Conservation (phyloP, 2,797 vertebrate species). For the Characodon lateralis region DNA sequence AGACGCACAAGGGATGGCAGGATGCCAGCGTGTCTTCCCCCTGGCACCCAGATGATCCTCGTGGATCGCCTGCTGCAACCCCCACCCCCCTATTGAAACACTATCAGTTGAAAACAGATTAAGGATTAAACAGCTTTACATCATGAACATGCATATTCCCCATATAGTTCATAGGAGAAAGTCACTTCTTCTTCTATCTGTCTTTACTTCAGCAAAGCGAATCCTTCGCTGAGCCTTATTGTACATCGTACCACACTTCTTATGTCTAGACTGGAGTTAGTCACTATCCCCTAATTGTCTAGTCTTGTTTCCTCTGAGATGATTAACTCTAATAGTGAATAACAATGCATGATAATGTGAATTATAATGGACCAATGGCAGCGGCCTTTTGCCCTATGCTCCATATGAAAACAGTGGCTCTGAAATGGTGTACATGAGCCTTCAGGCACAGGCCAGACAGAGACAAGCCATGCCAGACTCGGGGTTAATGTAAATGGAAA, state of each 20-base stretch:
- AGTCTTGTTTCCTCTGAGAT: constrained; percentile 47
- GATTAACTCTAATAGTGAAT: constrained; percentile 68
- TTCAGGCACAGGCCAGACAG: constrained; percentile 54
- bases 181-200: constrained; percentile 3
- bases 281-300: constrained; percentile 28
- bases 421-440: constrained; percentile 31
- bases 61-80: constrained; percentile 22
- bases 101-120: constrained; percentile 70
- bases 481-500: constrained; percentile 57
- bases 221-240: constrained; percentile 10
- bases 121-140: constrained; percentile 53
- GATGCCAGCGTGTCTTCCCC: constrained; percentile 53
- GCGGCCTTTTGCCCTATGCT: constrained; percentile 39
- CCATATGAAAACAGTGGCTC: constrained; percentile 52
- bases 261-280: constrained; percentile 56
- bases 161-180: constrained; percentile 6
- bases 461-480: constrained; percentile 53
- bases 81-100: constrained; percentile 30
- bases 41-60: constrained; percentile 53
- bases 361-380: constrained; percentile 65
- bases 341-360: constrained; percentile 73
- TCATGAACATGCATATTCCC: constrained; percentile 11
- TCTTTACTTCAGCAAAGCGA: neutral
- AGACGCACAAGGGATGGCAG: constrained; percentile 37
- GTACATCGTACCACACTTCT: constrained; percentile 26